These are phyloP conservation scores for Lethenteron camtschaticum DNA, from an alignment of 2,113 vertebrate species.

Conservation along the genomic window DNA sequence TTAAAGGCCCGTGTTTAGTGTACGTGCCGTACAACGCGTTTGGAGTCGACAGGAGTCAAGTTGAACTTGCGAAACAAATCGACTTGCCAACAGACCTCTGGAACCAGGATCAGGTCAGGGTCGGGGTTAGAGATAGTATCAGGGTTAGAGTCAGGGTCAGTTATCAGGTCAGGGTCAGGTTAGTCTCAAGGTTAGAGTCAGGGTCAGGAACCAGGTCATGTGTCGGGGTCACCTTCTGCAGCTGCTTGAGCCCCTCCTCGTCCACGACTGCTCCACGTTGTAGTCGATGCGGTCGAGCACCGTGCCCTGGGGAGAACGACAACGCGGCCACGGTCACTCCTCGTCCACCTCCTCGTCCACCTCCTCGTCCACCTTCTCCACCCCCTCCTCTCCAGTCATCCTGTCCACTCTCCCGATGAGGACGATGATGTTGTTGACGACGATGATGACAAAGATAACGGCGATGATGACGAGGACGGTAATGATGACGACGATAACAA, in stretches of 20 bases:
- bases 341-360: no score
- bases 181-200: constrained; percentile 10
- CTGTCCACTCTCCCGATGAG: not conserved
- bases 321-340: constrained; percentile 2
- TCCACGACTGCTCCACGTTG: constrained; percentile 88
- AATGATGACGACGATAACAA: no score
- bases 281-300: constrained; percentile 94
- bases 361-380: no score
- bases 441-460: no score
- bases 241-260: constrained; percentile 76
- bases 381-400: no score
- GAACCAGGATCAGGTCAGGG: constrained; percentile 6
- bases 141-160: constrained; percentile 12
- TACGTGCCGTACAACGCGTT: no score
- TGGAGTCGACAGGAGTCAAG: no score
- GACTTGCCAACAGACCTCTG: no score
- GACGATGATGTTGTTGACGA: no score
- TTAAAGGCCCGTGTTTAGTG: no score
- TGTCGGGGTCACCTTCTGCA: constrained; percentile 55
- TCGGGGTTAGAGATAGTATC: constrained; percentile 8
- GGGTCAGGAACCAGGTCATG: not conserved
- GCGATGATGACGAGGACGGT: no score
- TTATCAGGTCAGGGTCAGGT: not conserved
- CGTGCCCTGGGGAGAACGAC: constrained; percentile 37
- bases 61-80: no score